Evolutionary conservation across 2,888 invertebrate genomes (phyloP), one percentile per base, ranked within the genome.

Genomic region (Campopleginae sp.): DNA sequence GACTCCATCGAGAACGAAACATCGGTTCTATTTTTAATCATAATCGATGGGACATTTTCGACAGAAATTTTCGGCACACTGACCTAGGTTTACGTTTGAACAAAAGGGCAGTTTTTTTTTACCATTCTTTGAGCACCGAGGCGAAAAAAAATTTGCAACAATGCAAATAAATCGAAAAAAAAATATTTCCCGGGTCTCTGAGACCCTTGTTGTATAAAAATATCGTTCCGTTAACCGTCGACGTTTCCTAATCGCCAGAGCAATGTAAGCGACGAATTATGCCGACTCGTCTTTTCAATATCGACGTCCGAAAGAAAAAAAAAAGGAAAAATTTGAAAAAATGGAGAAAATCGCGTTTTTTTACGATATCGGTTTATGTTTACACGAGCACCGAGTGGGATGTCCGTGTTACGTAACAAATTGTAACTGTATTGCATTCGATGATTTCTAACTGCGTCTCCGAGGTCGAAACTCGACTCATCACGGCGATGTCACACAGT

Each of bases 391-490:
- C 7, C 12, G 23, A 58, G 31, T 54, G 54, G 33, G 54, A 72
- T 10, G 42, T 42, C 23, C 23, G 51, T 27, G 8, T 74, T 58
- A 31, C 58, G 74, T 61, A 58, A 74, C 42, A 48, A 72, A 42
- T 72, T 65, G 68, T 58, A 66, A 70, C 65, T 42, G 54, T 70
- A 33, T 8, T 78, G 68, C 68, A 58, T 12, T 63, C 58, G 44
- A 58, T 58, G 58, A 58, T 44, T 44, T 42, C 54, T 42, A 46
- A 31, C 61, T 63, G 65, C 76, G 65, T 65, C 58, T 19, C 7
- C 42, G 42, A 77, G 77, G 23, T 77, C 51, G 66, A 33, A 17
- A 61, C 58, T 78, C 46, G 78, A 46, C 78, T 70, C 68, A 70
- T 68, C 78, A 58, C 23, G n/a, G n/a, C 68, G 27, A 19, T 54